phyloP scores from a whole-genome alignment of 2,888 invertebrate genomes.

The Arrhopalites spinosus region DNA sequence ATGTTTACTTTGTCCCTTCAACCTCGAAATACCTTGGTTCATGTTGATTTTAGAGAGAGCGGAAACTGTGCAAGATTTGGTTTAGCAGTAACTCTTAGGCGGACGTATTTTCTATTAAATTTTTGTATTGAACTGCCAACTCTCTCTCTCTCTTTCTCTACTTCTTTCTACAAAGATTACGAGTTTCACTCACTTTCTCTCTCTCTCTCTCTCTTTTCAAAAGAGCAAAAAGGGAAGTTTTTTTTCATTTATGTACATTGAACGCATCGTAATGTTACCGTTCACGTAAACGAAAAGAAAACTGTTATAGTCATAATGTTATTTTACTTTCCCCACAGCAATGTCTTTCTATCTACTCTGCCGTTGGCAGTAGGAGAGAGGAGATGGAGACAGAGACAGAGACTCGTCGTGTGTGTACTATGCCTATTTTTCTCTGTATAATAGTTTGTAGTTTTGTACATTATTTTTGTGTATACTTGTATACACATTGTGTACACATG shows the following conservation, averaged over 20 bases:
- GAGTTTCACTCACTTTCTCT: no score
- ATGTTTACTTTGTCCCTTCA: not conserved
- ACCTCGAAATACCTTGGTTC: not conserved
- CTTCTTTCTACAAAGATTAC: slow-evolving; percentile 2
- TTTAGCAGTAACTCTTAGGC: no score
- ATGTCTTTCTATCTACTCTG: not conserved
- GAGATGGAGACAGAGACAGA: no score
- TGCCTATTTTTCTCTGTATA: no score
- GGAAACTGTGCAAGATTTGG: not conserved
- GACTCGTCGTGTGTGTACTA: not conserved
- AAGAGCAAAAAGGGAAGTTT: no score
- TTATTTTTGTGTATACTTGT: not conserved
- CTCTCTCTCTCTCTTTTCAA: no score
- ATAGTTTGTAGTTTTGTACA: no score
- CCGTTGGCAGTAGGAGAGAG: not conserved
- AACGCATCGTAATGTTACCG: not conserved
- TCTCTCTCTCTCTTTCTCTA: not conserved
- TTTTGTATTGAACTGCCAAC: slow-evolving; percentile 9
- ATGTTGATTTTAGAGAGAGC: not conserved
- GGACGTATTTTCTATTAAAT: not conserved
- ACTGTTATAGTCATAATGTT: not conserved
- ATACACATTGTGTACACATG: not conserved
- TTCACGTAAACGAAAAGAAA: not conserved
- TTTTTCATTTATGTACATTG: slow-evolving; percentile 3
- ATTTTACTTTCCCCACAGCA: slow-evolving; percentile 9